A percentile compares a stretch with the other conserved stretches of the same genome.
These are phyloP conservation scores for Myotis daubentonii DNA, from an alignment of 2,797 vertebrate genomes.

Conservation along the genomic window DNA sequence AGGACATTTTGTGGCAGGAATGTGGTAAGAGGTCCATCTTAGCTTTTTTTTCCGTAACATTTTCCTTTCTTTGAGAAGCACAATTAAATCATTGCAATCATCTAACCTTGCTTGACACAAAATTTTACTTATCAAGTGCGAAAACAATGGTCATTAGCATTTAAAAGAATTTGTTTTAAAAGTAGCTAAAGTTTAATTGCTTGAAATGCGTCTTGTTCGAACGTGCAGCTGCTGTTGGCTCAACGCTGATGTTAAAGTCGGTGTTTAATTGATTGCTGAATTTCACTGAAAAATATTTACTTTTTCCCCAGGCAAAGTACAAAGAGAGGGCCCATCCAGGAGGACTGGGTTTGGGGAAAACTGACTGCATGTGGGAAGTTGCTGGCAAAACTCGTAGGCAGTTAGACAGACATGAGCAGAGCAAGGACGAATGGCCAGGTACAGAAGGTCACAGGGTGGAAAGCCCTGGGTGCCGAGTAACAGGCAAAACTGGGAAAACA, in stretches of 20 bases:
- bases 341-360: neutral
- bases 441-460: neutral
- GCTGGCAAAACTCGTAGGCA: neutral
- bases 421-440: neutral
- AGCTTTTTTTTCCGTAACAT: constrained; percentile 79
- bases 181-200: constrained; percentile 85
- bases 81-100: constrained; percentile 88
- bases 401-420: neutral
- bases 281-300: constrained; percentile 77
- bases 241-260: constrained; percentile 67
- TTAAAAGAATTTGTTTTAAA: constrained; percentile 86
- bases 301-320: constrained; percentile 63
- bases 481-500: neutral
- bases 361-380: neutral
- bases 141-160: constrained; percentile 89
- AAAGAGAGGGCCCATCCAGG: constrained; percentile 46
- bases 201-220: constrained; percentile 78
- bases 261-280: constrained; percentile 76
- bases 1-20: constrained; percentile 91
- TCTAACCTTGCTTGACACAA: constrained; percentile 85
- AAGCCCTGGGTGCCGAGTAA: neutral
- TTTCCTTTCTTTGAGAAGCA: constrained; percentile 86
- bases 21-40: constrained; percentile 91
- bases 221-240: constrained; percentile 75
- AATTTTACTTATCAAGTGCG: constrained; percentile 84